Conservation (phyloP, 2,888 invertebrate genomes). For the Anarsia innoxiella region DNA sequence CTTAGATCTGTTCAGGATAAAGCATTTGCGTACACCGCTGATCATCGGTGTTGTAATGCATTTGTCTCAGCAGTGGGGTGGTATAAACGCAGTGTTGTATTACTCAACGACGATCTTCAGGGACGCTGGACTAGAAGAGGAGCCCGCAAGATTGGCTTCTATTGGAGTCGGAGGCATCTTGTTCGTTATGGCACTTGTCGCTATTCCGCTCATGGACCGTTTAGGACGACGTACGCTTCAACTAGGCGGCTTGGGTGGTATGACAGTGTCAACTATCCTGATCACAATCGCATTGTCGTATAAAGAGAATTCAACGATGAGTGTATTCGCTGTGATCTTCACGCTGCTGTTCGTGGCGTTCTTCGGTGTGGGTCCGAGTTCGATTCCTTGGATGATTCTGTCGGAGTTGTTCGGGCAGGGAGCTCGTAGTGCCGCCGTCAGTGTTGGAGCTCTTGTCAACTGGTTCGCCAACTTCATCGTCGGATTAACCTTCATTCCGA, state of each 20-base stretch:
- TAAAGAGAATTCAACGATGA: conserved; percentile 56
- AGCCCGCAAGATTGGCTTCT: conserved; percentile 79
- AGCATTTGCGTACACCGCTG: conserved; percentile 51
- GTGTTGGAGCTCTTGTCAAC: conserved; percentile 66
- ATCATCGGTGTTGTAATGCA: conserved; percentile 70
- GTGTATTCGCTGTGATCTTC: conserved; percentile 63
- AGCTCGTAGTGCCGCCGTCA: conserved; percentile 65
- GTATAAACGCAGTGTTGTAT: conserved; percentile 78
- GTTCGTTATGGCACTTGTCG: conserved; percentile 83
- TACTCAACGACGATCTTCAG: conserved; percentile 81
- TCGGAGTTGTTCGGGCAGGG: conserved; percentile 70
- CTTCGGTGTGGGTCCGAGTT: conserved; percentile 70
- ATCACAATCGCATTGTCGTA: conserved; percentile 76
- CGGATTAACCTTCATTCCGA: conserved; percentile 59
- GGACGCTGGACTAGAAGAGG: conserved; percentile 74
- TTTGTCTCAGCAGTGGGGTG: conserved; percentile 66
- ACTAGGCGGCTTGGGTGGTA: conserved; percentile 81
- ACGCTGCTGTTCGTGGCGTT: conserved; percentile 66
- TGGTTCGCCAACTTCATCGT: conserved; percentile 72
- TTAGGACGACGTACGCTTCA: conserved; percentile 82
- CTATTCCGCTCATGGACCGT: conserved; percentile 84
- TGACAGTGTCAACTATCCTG: conserved; percentile 82
- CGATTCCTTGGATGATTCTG: conserved; percentile 72
- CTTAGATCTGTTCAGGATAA: conserved; percentile 46
- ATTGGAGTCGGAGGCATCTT: conserved; percentile 83